Conservation (phyloP, 2,888 invertebrate genomes). For the Ormia ochracea region DNA sequence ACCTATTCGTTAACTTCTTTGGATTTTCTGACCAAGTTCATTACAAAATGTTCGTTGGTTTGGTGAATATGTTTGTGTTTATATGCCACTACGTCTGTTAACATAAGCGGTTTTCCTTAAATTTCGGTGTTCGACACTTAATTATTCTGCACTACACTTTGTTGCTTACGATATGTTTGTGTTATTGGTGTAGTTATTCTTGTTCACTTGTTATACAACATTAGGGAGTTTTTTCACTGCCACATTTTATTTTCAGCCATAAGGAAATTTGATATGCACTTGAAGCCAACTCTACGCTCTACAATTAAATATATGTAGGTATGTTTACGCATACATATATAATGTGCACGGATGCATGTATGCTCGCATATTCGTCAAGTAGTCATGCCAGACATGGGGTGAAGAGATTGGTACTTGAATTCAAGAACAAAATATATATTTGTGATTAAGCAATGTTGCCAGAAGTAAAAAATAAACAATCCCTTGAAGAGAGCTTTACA, state of each 20-base stretch:
- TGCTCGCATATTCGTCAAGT: too few relatives aligned
- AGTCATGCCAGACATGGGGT: conserved; percentile 66
- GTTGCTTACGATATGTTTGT: conserved; percentile 1
- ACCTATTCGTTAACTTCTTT: too few relatives aligned
- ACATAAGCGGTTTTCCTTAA: conserved; percentile 60
- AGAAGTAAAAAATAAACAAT: too few relatives aligned
- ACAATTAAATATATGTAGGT: not conserved
- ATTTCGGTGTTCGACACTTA: conserved; percentile 61
- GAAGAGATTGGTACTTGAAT: not conserved
- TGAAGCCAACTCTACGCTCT: conserved; percentile 39
- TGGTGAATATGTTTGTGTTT: conserved; percentile 22
- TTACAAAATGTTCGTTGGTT: too few relatives aligned
- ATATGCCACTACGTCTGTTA: conserved; percentile 54
- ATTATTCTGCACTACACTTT: conserved; percentile 61
- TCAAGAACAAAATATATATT: too few relatives aligned
- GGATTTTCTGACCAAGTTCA: too few relatives aligned
- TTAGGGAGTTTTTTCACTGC: conserved; percentile 20
- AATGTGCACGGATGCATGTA: too few relatives aligned
- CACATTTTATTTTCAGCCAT: conserved; percentile 38
- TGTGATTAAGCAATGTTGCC: too few relatives aligned
- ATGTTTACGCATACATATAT: too few relatives aligned
- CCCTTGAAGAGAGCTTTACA: too few relatives aligned
- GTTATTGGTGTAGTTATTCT: conserved; percentile 4
- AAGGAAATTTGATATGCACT: conserved; percentile 70
- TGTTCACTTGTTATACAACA: not conserved